Conservation (phyloP, 2,888 invertebrate genomes). For the Parascotia fuliginaria region DNA sequence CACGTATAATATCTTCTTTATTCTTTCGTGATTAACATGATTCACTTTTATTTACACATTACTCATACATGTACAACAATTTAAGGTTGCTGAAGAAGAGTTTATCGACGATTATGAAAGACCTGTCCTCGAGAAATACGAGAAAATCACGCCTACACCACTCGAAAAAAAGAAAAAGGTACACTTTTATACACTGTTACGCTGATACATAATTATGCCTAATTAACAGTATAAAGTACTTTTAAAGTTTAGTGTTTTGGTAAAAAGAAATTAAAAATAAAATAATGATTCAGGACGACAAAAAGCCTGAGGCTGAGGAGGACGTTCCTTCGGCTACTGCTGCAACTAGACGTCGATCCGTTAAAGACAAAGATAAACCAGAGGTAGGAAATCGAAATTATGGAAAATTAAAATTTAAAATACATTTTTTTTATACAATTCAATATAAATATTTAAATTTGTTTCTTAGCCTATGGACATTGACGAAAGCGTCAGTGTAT, state of each 20-base stretch:
- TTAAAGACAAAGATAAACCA: constrained; percentile 77
- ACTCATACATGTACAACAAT: constrained; percentile 47
- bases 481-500: constrained; percentile 77
- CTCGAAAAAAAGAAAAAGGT: constrained; percentile 83
- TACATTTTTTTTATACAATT: constrained; percentile 12
- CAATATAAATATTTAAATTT: constrained; percentile 1
- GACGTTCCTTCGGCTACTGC: constrained; percentile 70
- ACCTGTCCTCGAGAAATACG: constrained; percentile 90
- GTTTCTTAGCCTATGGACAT: constrained; percentile 76
- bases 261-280: too few relatives aligned
- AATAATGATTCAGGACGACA: constrained; percentile 60
- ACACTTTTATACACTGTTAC: constrained; percentile 46
- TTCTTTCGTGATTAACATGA: constrained; percentile 11
- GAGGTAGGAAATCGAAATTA: constrained; percentile 60
- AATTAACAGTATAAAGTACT: neutral
- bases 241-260: too few relatives aligned
- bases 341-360: constrained; percentile 71
- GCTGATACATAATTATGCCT: constrained; percentile 15
- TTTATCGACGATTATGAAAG: constrained; percentile 90
- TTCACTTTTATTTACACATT: constrained; percentile 7
- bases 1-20: constrained; percentile 1
- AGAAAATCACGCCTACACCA: constrained; percentile 84
- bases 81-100: constrained; percentile 77
- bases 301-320: constrained; percentile 62
- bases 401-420: neutral